Conservation (phyloP, 2,113 vertebrate species). For the Cacatua alba region DNA sequence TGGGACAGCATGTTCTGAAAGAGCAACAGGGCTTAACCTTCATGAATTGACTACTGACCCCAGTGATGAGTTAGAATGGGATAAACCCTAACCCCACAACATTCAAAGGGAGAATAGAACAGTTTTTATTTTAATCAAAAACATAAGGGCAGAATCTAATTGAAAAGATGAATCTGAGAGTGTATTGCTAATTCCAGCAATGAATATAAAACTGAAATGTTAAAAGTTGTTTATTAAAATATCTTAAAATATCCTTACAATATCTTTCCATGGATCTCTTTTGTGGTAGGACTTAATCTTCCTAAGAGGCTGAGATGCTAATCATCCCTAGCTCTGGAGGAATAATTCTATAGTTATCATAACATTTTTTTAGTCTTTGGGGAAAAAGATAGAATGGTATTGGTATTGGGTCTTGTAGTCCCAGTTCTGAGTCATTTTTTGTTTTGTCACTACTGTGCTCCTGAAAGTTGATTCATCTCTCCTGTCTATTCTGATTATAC, state of each 20-base stretch:
- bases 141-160: background rate
- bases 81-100: background rate
- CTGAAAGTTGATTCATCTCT: background rate
- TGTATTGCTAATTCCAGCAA: background rate
- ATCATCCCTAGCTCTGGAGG: background rate
- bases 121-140: background rate
- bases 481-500: background rate
- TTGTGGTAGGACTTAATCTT: background rate
- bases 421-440: background rate
- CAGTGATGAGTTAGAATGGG: background rate
- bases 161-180: background rate
- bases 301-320: background rate
- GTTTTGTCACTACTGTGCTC: background rate
- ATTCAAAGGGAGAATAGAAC: background rate
- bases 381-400: background rate
- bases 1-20: background rate
- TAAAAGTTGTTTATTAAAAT: background rate
- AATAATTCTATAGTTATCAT: background rate
- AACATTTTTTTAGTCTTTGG: background rate
- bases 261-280: background rate
- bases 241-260: background rate
- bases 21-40: accelerated
- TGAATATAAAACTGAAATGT: background rate
- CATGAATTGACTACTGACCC: background rate
- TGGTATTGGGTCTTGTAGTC: background rate